phyloP scores from a whole-genome alignment of 2,888 invertebrate species.

The Drosophila pseudotalamancana region DNA sequence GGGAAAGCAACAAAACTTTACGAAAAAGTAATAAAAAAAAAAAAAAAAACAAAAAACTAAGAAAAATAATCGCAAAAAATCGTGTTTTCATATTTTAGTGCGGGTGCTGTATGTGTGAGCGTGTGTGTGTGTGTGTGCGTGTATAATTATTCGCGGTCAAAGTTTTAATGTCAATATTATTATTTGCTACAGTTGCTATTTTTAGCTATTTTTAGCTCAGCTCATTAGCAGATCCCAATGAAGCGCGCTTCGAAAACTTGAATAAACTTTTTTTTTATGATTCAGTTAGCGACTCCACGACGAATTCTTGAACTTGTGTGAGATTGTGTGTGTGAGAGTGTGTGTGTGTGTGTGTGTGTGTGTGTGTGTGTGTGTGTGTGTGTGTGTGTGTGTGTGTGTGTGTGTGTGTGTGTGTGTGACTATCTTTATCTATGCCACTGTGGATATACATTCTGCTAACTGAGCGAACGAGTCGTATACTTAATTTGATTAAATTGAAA shows the following conservation, averaged over 20 bases:
- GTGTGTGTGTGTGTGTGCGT: constrained; percentile 5
- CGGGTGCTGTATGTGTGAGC: neutral
- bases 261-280: constrained; percentile 53
- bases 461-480: constrained; percentile 54
- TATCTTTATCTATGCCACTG: neutral
- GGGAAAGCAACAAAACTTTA: neutral
- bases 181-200: constrained; percentile 49
- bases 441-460: constrained; percentile 26
- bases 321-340: constrained; percentile 7
- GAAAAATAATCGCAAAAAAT: neutral
- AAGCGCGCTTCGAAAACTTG: constrained; percentile 38
- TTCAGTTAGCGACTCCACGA: constrained; percentile 61
- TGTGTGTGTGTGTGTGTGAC: constrained; percentile 13
- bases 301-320: constrained; percentile 10
- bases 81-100: constrained; percentile 8
- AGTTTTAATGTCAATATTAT: constrained; percentile 44
- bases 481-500: constrained; percentile 46
- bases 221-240: constrained; percentile 64
- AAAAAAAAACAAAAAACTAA: neutral
- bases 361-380: neutral
- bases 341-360: neutral
- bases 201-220: constrained; percentile 59
- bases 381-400: constrained; percentile 7
- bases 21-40: neutral
- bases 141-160: constrained; percentile 44